These are phyloP conservation scores for Micromesistius poutassou DNA, from an alignment of 2,797 vertebrate species.

Conservation along the genomic window DNA sequence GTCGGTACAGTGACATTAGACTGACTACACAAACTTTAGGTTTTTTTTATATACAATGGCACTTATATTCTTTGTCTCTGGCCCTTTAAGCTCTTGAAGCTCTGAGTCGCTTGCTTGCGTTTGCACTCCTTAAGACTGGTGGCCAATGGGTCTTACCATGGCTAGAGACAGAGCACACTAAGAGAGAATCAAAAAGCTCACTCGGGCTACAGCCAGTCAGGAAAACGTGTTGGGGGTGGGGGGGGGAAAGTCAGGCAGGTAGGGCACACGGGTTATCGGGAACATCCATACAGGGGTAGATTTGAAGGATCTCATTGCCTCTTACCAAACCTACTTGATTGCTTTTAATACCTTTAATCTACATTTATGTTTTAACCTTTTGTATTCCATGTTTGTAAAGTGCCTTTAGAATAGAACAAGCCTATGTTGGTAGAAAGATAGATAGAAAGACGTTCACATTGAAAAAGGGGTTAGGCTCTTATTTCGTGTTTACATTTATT, in stretches of 20 bases:
- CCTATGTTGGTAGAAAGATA: slow-evolving; percentile 39
- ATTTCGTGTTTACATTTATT: slow-evolving; percentile 46
- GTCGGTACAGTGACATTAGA: slow-evolving; percentile 56
- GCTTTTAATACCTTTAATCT: slow-evolving; percentile 67
- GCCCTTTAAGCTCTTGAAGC: slow-evolving; percentile 62
- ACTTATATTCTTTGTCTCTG: slow-evolving; percentile 62
- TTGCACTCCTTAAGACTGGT: slow-evolving; percentile 35
- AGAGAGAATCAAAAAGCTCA: slow-evolving; percentile 12
- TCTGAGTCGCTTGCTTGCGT: slow-evolving; percentile 43
- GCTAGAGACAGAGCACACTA: slow-evolving; percentile 23
- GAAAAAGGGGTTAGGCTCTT: slow-evolving; percentile 52
- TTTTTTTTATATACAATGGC: slow-evolving; percentile 55
- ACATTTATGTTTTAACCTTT: slow-evolving; percentile 41
- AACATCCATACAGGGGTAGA: slow-evolving; percentile 26
- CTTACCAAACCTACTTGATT: slow-evolving; percentile 58
- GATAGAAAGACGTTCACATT: slow-evolving; percentile 42
- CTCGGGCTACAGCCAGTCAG: background rate
- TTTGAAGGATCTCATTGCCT: slow-evolving; percentile 39
- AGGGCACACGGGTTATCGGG: slow-evolving; percentile 22
- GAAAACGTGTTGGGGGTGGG: background rate
- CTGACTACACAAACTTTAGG: slow-evolving; percentile 86
- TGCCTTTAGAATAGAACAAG: slow-evolving; percentile 84
- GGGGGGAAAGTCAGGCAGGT: background rate
- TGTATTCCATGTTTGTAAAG: slow-evolving; percentile 77
- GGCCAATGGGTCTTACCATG: slow-evolving; percentile 31